Conservation (phyloP, 2,113 vertebrate species). For the Phrynosoma blainvillii region DNA sequence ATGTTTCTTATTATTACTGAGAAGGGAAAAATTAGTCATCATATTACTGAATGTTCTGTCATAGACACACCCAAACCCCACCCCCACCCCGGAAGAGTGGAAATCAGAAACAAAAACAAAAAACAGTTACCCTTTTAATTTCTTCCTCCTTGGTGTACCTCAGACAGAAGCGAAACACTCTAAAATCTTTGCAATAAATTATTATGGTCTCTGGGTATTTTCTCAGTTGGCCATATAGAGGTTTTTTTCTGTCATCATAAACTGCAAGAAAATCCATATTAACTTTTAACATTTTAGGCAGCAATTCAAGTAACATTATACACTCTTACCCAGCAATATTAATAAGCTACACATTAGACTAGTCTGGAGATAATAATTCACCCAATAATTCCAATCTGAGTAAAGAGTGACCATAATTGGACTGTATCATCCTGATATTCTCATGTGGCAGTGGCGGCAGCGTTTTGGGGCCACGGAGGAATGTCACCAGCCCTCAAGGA, state of each 20-base stretch:
- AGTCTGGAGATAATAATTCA: neutral
- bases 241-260: slow-evolving; percentile 89
- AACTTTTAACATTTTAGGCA: neutral
- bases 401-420: neutral
- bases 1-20: neutral
- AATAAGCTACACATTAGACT: neutral
- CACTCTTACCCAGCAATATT: neutral
- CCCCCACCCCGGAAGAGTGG: too few species aligned
- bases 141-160: slow-evolving; percentile 89
- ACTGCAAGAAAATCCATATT: slow-evolving; percentile 69
- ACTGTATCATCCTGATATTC: neutral
- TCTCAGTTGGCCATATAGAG: slow-evolving; percentile 78
- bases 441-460: too few species aligned
- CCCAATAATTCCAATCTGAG: neutral
- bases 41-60: neutral
- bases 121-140: slow-evolving; percentile 83
- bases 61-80: neutral
- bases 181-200: slow-evolving; percentile 88
- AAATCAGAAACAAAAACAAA: neutral
- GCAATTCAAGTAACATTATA: neutral
- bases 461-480: too few species aligned
- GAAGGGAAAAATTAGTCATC: neutral
- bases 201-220: slow-evolving; percentile 87
- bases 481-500: too few species aligned
- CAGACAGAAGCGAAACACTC: slow-evolving; percentile 87